phyloP scores from a whole-genome alignment of 2,797 vertebrate genomes.

The Octomys mimax region DNA sequence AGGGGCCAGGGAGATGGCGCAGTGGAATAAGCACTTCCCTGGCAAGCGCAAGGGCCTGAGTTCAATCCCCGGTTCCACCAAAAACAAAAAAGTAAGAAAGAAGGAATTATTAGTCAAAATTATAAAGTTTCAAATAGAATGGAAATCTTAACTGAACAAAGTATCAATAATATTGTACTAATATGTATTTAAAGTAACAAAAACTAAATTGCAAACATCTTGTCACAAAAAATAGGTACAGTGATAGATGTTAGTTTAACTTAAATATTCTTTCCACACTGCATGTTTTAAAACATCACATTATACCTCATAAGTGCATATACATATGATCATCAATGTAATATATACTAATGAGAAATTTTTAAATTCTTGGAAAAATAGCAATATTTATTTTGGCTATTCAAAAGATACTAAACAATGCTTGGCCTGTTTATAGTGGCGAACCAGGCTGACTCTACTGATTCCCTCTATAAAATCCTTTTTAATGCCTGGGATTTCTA shows the following conservation, averaged over 20 bases:
- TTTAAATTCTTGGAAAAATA: conserved; percentile 28
- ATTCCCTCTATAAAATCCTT: neutral
- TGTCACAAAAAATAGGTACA: neutral
- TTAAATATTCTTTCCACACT: neutral
- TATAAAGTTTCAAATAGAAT: neutral
- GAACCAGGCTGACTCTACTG: neutral
- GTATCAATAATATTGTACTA: neutral
- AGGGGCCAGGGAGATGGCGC: no score
- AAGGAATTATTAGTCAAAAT: neutral
- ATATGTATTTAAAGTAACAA: neutral
- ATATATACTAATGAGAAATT: neutral
- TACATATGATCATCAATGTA: neutral
- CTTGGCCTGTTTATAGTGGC: neutral
- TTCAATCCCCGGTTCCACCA: no score
- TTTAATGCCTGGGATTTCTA: neutral
- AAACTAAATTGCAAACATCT: neutral
- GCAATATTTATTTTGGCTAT: neutral
- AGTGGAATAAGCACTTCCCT: no score
- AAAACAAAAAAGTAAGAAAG: no score
- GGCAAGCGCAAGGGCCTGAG: no score
- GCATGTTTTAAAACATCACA: conserved; percentile 31
- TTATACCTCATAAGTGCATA: neutral
- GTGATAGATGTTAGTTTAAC: neutral
- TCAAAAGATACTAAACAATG: conserved; percentile 43
- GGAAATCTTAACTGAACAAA: neutral